Evolutionary conservation across 2,888 invertebrate species (phyloP), one percentile per base, ranked within the genome.

Genomic region (Willowsia nigromaculata): DNA sequence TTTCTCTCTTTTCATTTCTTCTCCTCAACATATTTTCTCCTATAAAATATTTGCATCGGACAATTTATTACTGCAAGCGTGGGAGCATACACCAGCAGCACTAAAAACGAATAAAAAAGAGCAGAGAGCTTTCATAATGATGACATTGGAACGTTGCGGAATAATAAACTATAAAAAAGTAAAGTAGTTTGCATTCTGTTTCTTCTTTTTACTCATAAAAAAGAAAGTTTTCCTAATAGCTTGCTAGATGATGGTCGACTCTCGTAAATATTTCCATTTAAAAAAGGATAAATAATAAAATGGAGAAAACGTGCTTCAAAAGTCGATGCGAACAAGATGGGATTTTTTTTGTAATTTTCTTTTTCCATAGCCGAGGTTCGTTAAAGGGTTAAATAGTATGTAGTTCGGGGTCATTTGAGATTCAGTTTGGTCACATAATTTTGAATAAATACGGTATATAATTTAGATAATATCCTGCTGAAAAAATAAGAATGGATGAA

Each of bases 191-290:
- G n/a, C 68, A 11, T 33, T 33, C 18, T 37, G 68, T 68, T 68
- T 68, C 68, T n/a, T 33, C 22, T 25, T 27, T 59, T 4, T 7
- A 27, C 15, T 33, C 5, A 33, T 15, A 68, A 11, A 37, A 68
- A 33, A 40, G n/a, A 59, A 59, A 18, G 13, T 27, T 37, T 37
- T 68, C n/a, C 37, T 68, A 68, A 68, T 68, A 37, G 68, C 37
- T 37, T 40, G 33, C 5, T 30, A 27, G 62, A 62, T 62, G 68
- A 15, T 37, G 68, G 37, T 9, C 40, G 37, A 15, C 68, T 6
- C 68, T 68, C 68, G 68, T 68, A 68, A 68, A 68, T 68, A 68
- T 33, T 68, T 18, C 68, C 68, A 68, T 68, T 68, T 68, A 68
- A 68, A 68, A 68, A 68, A 25, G 40, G 40, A 68, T 68, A 68